Percentiles rank a stretch among this genome's conserved stretches.
Conservation (phyloP, 2,888 invertebrate species). For the Dicyrtomina minuta region DNA sequence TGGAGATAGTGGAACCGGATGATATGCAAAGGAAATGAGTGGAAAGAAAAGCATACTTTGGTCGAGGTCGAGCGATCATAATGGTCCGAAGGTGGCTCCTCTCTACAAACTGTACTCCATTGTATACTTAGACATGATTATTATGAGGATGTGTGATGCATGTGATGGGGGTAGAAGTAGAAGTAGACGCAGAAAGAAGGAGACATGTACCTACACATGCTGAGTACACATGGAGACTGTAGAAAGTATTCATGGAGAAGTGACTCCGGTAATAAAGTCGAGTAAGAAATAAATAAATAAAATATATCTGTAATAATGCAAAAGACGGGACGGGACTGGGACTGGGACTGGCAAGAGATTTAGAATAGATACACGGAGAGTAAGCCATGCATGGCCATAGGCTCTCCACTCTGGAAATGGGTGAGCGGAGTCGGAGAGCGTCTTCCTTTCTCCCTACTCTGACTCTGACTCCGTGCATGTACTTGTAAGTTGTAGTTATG, state of each 20-base stretch:
- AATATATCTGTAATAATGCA: conserved; percentile 9
- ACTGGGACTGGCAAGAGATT: no score
- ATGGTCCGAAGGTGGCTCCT: conserved; percentile 6
- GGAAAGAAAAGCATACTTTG: conserved; percentile 44
- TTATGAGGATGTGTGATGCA: neutral
- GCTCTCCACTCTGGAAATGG: neutral
- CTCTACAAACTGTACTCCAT: no score
- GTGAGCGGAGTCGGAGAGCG: no score
- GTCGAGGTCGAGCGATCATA: conserved; percentile 51
- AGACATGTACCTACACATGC: no score
- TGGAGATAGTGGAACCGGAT: conserved; percentile 45
- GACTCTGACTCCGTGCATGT: neutral
- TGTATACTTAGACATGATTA: no score
- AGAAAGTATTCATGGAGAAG: no score
- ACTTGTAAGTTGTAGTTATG: no score
- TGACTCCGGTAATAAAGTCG: neutral
- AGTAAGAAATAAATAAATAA: neutral
- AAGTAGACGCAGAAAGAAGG: neutral
- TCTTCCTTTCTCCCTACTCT: conserved; percentile 23
- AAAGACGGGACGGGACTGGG: conserved; percentile 9
- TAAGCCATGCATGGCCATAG: neutral
- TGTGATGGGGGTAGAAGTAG: neutral
- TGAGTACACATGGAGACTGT: no score
- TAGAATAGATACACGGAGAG: neutral
- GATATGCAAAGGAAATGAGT: conserved; percentile 46